Base-by-base conservation (phyloP, 2,888 invertebrate species). In the Melanophora roralis region DNA sequence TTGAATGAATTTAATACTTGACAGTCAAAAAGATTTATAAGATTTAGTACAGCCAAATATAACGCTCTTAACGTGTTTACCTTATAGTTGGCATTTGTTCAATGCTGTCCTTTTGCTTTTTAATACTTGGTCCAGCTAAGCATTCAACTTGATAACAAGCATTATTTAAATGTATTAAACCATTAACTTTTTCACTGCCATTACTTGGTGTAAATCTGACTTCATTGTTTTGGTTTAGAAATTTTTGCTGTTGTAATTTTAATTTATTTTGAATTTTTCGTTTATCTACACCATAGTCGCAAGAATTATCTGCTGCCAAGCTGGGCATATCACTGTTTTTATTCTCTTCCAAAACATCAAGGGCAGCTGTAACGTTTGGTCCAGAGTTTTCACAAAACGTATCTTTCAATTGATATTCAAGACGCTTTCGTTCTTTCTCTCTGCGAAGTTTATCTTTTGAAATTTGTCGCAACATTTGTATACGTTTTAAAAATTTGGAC, bases 401-500 rank as follows among this genome's bases (percentile, higher is more conserved):
- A 51, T 69, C 77, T 32, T 83, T 65, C 72, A 84, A 69, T 5
- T 80, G 60, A 14, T 19, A 36, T 73, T 82, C 82, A 23, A 83
- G 45, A 27, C 57, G 64, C 16, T 19, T 40, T 5, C 82, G 81
- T 40, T 83, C 80, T 49, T 83, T 83, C 49, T 86, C 83, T 64
- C 83, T 84, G 5, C 84, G 84, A 19, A 85, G 21, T 75, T 86
- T 88, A 19, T 87, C 85, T 67, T 85, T 88, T 19, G 88, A 86
- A 62, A 84, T 83, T 14, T 84, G 82, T 2, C 87, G 86, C 62
- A 88, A 83, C 80, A 85, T 84, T 85, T 88, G 88, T 59, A 88
- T 87, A 62, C 86, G 85, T 83, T 85, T 88, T 57, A 84, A 85
- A 83, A 88, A 88, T 86, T 86, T 88, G 14, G 86, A 88, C 83